Percentiles rank a stretch among this genome's conserved stretches.
These are phyloP conservation scores for Nemoura dubitans DNA, from an alignment of 2,888 invertebrate genomes.

Conservation along the genomic window DNA sequence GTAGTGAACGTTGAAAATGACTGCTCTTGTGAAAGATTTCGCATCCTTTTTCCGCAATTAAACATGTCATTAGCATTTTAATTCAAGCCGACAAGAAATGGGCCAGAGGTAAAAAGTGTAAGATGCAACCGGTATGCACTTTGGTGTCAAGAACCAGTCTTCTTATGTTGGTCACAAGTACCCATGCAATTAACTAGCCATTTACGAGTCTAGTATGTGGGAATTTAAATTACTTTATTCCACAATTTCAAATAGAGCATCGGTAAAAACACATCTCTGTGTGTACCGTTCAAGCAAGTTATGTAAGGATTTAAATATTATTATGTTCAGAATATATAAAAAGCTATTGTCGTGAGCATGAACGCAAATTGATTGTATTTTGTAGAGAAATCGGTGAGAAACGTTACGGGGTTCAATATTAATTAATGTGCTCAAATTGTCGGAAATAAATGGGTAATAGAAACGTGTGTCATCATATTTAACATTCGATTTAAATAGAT, in stretches of 20 bases:
- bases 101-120: not conserved
- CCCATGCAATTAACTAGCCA: not conserved
- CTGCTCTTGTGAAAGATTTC: not conserved
- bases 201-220: not conserved
- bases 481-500: not conserved
- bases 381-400: not conserved
- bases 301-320: not conserved
- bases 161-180: not conserved
- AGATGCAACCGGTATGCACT: not conserved
- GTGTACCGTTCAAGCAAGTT: not conserved
- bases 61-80: not conserved
- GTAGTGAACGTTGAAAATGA: not conserved
- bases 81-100: not conserved
- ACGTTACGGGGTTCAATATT: not conserved
- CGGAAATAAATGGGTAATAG: not conserved
- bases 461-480: not conserved
- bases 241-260: not conserved
- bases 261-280: not conserved
- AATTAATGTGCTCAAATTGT: not conserved
- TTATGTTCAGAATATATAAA: not conserved
- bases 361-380: not conserved
- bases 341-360: not conserved
- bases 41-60: constrained; percentile 3
- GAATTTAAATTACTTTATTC: not conserved
- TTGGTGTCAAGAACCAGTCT: not conserved